phyloP scores from a whole-genome alignment of 2,888 invertebrate species.

The Ypsolopha scabrella region DNA sequence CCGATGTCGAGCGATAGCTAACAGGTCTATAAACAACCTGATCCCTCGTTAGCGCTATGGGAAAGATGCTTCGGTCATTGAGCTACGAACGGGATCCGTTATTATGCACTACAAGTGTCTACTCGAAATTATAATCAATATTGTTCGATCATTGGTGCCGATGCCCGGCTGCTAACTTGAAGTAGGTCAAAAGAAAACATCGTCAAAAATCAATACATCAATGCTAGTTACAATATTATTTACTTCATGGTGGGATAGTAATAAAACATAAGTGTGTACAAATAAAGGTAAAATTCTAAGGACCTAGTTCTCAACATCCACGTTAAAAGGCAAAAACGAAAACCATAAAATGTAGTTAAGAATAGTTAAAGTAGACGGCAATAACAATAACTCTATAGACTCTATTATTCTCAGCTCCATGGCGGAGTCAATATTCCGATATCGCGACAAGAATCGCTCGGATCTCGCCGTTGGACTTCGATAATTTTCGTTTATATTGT shows the following conservation, averaged over 20 bases:
- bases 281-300: no score
- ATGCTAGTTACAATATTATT: no score
- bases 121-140: no score
- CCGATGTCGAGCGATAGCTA: constrained; percentile 29
- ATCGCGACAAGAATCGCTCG: constrained; percentile 10
- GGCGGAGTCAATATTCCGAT: constrained; percentile 8
- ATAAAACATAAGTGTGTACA: no score
- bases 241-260: no score
- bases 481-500: constrained; percentile 12
- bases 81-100: neutral
- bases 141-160: no score
- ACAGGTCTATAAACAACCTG: constrained; percentile 65
- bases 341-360: constrained; percentile 1
- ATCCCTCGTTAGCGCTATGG: constrained; percentile 49
- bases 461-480: neutral
- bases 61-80: constrained; percentile 25
- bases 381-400: neutral
- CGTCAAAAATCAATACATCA: no score
- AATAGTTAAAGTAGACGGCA: constrained; percentile 1
- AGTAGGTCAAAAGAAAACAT: neutral
- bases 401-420: constrained; percentile 1
- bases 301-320: no score
- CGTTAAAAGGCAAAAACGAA: no score
- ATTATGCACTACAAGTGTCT: no score
- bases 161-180: neutral